These are phyloP conservation scores for Drosophila dives DNA, from an alignment of 2,888 invertebrate genomes.

Conservation along the genomic window DNA sequence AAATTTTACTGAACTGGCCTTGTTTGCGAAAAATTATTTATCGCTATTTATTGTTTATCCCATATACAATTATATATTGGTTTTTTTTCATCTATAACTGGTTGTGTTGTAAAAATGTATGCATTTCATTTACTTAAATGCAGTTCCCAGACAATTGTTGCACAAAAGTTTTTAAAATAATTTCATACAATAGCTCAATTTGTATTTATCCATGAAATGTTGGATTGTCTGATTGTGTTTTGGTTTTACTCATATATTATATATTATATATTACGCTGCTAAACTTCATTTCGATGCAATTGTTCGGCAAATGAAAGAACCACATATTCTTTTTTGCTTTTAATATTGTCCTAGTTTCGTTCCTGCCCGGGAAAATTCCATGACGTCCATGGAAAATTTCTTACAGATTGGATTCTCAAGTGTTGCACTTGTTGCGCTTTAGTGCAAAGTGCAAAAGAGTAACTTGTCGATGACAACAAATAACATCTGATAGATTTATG, in stretches of 20 bases:
- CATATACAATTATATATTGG: background rate
- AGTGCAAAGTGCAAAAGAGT: slow-evolving; percentile 67
- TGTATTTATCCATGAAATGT: slow-evolving; percentile 29
- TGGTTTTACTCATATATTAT: background rate
- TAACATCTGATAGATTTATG: slow-evolving; percentile 20
- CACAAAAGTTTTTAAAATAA: slow-evolving; percentile 30
- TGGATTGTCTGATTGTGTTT: slow-evolving; percentile 10
- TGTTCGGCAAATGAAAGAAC: slow-evolving; percentile 8
- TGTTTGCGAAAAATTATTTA: slow-evolving; percentile 26
- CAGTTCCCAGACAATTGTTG: slow-evolving; percentile 39
- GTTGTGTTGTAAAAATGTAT: slow-evolving; percentile 23
- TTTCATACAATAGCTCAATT: slow-evolving; percentile 2
- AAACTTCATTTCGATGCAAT: slow-evolving; percentile 16
- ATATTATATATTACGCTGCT: background rate
- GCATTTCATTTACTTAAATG: slow-evolving; percentile 24
- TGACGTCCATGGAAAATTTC: slow-evolving; percentile 65
- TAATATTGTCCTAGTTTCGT: slow-evolving; percentile 71
- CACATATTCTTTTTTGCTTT: slow-evolving; percentile 3
- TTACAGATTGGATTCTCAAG: slow-evolving; percentile 20
- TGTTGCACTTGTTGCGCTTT: slow-evolving; percentile 75
- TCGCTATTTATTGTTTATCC: slow-evolving; percentile 17
- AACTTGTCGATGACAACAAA: slow-evolving; percentile 14
- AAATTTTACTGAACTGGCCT: slow-evolving; percentile 71
- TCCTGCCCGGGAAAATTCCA: slow-evolving; percentile 57
- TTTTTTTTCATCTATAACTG: slow-evolving; percentile 15